phyloP scores from a whole-genome alignment of 2,113 vertebrate species.

The Hippocampus abdominalis region DNA sequence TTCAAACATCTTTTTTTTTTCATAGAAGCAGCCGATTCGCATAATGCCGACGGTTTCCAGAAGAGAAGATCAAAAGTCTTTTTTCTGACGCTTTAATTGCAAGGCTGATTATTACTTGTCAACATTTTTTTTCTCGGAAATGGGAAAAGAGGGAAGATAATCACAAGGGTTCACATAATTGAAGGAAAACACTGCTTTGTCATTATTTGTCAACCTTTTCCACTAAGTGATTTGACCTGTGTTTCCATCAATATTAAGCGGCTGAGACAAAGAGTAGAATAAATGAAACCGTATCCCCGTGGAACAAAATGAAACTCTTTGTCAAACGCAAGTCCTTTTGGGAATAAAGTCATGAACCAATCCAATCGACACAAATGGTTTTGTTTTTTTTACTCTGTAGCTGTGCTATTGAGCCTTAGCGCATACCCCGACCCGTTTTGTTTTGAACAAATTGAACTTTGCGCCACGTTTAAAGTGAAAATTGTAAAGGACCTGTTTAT shows the following conservation, averaged over 20 bases:
- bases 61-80: not conserved
- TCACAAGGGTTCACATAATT: slow-evolving; percentile 25
- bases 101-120: not conserved
- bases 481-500: not conserved
- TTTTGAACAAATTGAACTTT: not conserved
- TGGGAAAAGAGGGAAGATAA: not conserved
- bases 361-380: slow-evolving; percentile 32
- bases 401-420: not conserved
- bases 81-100: not conserved
- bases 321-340: not conserved
- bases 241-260: slow-evolving; percentile 30
- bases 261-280: not conserved
- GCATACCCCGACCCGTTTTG: not conserved
- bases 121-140: not conserved
- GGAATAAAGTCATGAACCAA: slow-evolving; percentile 9
- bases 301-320: slow-evolving; percentile 7
- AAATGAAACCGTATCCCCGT: not conserved
- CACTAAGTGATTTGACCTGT: slow-evolving; percentile 27
- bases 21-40: not conserved
- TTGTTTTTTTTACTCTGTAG: slow-evolving; percentile 10
- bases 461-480: not conserved
- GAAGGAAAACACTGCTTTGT: slow-evolving; percentile 21
- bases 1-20: too few species aligned
- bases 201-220: slow-evolving; percentile 15
- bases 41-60: not conserved